Evolutionary conservation across 2,113 vertebrate species (phyloP).

Genomic region (Ciconia stormi): DNA sequence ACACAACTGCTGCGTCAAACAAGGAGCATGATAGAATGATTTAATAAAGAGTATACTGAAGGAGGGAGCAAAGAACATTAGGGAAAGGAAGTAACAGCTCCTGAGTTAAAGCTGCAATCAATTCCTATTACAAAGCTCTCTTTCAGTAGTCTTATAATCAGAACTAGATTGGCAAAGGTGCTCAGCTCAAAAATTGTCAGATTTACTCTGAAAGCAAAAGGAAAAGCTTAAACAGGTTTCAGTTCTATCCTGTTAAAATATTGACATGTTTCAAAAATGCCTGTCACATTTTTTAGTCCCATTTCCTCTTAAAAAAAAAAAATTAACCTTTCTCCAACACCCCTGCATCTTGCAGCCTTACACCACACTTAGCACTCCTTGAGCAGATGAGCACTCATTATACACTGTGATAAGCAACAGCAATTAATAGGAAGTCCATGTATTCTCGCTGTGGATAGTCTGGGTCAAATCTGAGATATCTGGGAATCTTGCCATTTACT

Average conservation of each 20-base stretch:
- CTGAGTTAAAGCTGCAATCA: not conserved
- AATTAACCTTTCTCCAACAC: not conserved
- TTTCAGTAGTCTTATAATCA: not conserved
- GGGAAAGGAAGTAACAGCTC: not conserved
- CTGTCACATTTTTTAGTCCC: not conserved
- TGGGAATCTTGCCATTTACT: not conserved
- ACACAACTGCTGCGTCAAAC: not conserved
- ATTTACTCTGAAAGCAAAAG: not conserved
- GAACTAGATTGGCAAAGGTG: not conserved
- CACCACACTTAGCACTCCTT: not conserved
- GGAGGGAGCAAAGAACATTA: not conserved
- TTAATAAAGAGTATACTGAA: conserved; percentile 6
- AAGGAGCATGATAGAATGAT: not conserved
- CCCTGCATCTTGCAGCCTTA: not conserved
- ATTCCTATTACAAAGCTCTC: conserved; percentile 17
- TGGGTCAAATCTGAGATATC: not conserved
- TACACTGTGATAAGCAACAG: not conserved
- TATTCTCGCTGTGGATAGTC: not conserved
- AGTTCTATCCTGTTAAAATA: not conserved
- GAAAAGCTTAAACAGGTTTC: not conserved
- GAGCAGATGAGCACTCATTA: not conserved
- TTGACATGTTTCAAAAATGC: not conserved
- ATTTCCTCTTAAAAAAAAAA: not conserved
- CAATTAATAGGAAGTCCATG: not conserved
- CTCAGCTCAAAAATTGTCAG: not conserved